Percentiles rank a stretch among this genome's conserved stretches.
phyloP scores from a whole-genome alignment of 2,797 vertebrate genomes.

The Acipenser oxyrinchus region DNA sequence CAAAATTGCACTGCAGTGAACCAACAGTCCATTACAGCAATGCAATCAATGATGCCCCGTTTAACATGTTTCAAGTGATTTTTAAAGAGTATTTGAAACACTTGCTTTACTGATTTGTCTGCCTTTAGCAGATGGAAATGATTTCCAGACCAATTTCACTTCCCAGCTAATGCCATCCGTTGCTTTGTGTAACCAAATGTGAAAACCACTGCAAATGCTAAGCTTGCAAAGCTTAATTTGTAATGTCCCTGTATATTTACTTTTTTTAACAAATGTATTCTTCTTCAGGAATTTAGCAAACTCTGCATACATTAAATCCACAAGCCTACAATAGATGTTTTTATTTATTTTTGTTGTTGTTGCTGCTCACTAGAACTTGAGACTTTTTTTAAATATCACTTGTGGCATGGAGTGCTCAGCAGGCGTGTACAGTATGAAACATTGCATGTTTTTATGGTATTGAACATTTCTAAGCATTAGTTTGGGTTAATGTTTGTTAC shows the following conservation, averaged over 20 bases:
- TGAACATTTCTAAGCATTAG: neutral
- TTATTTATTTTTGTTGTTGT: neutral
- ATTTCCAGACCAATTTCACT: conserved; percentile 22
- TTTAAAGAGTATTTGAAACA: conserved; percentile 1
- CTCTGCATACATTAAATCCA: neutral
- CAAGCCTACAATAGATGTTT: neutral
- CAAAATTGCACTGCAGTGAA: too few species aligned
- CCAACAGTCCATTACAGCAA: neutral
- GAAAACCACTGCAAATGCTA: conserved; percentile 1
- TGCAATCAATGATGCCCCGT: neutral
- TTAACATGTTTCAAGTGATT: neutral
- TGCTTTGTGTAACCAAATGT: neutral
- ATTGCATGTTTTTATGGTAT: conserved; percentile 9
- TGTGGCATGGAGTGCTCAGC: neutral
- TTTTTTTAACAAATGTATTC: neutral
- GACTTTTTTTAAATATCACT: neutral
- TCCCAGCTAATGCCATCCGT: neutral
- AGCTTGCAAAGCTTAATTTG: conserved; percentile 9
- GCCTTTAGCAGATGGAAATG: conserved; percentile 7
- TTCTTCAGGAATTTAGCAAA: neutral
- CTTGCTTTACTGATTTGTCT: neutral
- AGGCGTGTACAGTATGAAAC: neutral
- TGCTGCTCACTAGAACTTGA: neutral
- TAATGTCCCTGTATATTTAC: too few species aligned
- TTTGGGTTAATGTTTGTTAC: neutral